A percentile compares a stretch with the other conserved stretches of the same genome.
phyloP scores from a whole-genome alignment of 2,888 invertebrate genomes.

The Melieria picta region DNA sequence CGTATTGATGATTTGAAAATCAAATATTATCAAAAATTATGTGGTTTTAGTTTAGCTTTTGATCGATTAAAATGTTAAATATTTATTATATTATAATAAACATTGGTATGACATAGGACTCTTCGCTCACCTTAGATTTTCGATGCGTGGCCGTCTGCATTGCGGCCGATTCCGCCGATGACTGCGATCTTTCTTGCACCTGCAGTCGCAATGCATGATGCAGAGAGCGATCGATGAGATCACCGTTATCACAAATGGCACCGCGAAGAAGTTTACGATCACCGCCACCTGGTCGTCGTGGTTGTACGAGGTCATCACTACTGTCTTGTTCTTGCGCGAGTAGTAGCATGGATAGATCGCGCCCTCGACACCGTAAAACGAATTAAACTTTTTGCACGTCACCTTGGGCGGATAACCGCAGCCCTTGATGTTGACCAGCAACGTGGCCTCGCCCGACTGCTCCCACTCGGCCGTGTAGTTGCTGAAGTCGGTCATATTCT shows the following conservation, averaged over 20 bases:
- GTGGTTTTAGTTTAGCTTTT: no score
- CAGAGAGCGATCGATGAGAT: constrained; percentile 87
- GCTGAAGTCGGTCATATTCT: constrained; percentile 63
- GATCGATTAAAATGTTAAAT: no score
- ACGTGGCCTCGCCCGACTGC: constrained; percentile 68
- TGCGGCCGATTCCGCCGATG: constrained; percentile 71
- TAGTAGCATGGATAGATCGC: constrained; percentile 88
- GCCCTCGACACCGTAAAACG: constrained; percentile 78
- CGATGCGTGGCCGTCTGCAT: constrained; percentile 71
- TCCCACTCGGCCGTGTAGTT: constrained; percentile 65
- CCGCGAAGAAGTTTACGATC: constrained; percentile 84
- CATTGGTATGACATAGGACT: no score
- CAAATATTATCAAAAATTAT: no score
- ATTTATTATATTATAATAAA: no score
- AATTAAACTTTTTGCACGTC: constrained; percentile 81
- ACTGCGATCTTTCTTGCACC: constrained; percentile 74
- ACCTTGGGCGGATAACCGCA: constrained; percentile 91
- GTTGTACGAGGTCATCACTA: constrained; percentile 86
- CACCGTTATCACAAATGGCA: constrained; percentile 84
- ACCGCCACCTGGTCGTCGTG: constrained; percentile 83
- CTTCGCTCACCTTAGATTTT: constrained; percentile 69
- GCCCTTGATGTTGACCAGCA: constrained; percentile 89
- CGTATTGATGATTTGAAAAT: no score
- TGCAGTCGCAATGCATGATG: constrained; percentile 88
- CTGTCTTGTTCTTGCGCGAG: constrained; percentile 83